A percentile compares a stretch with the other conserved stretches of the same genome.
These are phyloP conservation scores for Rhyzopertha dominica DNA, from an alignment of 1,140 invertebrate species.

Conservation along the genomic window DNA sequence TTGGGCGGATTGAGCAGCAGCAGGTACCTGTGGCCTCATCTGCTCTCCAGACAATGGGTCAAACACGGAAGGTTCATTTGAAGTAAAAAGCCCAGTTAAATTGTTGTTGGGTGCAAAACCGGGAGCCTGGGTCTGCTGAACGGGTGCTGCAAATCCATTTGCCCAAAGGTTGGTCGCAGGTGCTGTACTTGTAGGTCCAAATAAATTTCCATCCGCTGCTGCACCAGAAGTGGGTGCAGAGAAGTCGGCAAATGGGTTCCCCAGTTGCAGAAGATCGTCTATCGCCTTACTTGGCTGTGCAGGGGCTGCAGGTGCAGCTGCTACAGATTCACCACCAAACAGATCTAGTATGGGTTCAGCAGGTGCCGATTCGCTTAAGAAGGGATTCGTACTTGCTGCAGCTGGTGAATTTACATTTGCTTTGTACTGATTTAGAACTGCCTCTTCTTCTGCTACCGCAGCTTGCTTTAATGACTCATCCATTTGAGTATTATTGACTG, in stretches of 20 bases:
- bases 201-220: slow-evolving; percentile 52
- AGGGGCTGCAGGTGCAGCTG: slow-evolving; percentile 19
- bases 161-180: slow-evolving; percentile 66
- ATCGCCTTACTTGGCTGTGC: slow-evolving; percentile 62
- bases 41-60: slow-evolving; percentile 59
- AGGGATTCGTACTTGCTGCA: slow-evolving; percentile 74
- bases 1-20: slow-evolving; percentile 40
- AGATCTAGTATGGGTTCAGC: slow-evolving; percentile 74
- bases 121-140: slow-evolving; percentile 12
- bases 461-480: slow-evolving; percentile 83
- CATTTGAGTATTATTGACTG: slow-evolving; percentile 66
- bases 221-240: slow-evolving; percentile 42
- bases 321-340: slow-evolving; percentile 59
- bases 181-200: slow-evolving; percentile 38
- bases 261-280: slow-evolving; percentile 80
- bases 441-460: slow-evolving; percentile 91
- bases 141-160: slow-evolving; percentile 59
- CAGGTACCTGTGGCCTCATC: slow-evolving; percentile 48
- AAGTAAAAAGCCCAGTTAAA: slow-evolving; percentile 34
- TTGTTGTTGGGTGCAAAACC: slow-evolving; percentile 39
- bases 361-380: slow-evolving; percentile 59
- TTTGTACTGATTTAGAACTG: slow-evolving; percentile 90
- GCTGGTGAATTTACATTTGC: slow-evolving; percentile 77
- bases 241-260: slow-evolving; percentile 34
- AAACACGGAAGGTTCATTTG: slow-evolving; percentile 50